These are phyloP conservation scores for Blennius ocellaris DNA, from an alignment of 2,113 vertebrate species.

Conservation along the genomic window DNA sequence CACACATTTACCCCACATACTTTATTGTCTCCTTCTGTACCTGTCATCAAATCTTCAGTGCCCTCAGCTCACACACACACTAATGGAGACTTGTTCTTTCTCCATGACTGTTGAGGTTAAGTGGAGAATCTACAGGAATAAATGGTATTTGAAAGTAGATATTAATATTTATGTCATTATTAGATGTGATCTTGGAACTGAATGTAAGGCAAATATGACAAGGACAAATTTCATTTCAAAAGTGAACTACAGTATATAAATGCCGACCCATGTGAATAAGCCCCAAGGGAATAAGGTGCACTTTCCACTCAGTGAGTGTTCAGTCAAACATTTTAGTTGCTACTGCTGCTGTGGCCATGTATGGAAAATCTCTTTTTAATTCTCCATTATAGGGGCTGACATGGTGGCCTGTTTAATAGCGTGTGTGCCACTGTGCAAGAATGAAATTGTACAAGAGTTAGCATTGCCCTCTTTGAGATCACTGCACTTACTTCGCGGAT, in stretches of 20 bases:
- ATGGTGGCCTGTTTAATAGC: not conserved
- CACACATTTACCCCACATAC: constrained; percentile 1
- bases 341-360: not conserved
- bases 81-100: constrained; percentile 40
- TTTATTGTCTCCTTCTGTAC: not conserved
- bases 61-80: constrained; percentile 17
- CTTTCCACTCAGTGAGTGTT: not conserved
- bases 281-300: not conserved
- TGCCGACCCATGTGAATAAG: too few species aligned
- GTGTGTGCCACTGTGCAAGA: not conserved
- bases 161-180: too few species aligned
- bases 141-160: too few species aligned
- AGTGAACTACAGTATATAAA: too few species aligned
- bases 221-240: too few species aligned
- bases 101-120: constrained; percentile 5
- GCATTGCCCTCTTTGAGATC: constrained; percentile 5
- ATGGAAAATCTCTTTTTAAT: not conserved
- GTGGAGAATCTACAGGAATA: too few species aligned
- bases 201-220: too few species aligned
- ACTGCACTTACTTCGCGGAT: constrained; percentile 5
- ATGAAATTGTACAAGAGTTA: not conserved
- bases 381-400: not conserved
- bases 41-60: constrained; percentile 38
- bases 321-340: not conserved
- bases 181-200: too few species aligned